Base-by-base conservation (phyloP, 2,113 vertebrate genomes). In the Alethe castanea region DNA sequence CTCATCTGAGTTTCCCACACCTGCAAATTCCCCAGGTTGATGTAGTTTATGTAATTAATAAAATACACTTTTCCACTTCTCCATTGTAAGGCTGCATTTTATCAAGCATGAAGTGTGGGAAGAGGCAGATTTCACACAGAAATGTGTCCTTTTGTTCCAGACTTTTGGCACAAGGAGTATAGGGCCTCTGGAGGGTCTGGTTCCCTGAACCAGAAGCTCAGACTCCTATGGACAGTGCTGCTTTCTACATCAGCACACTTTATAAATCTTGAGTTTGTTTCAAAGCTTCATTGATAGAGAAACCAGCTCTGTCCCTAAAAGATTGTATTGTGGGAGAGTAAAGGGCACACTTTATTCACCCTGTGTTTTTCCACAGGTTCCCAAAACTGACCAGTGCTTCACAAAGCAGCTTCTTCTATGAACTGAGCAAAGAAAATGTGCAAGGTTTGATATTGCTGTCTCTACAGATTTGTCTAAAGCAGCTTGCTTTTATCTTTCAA, bases 171-270 rank as follows among this genome's bases (percentile, higher is more conserved):
- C 9, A 18, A 87, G 29, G 35, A 1, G 0, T 19, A 80, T 42
- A 71, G 22, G 87, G 88, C 60, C 89, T 95, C 86, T 92, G 79
- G 82, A 78, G 78, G 38, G 53, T 61, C 94, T 88, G 8, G 5
- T 56, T 96, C 91, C 84, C 59, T 70, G 47, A 96, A 74, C 70
- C 83, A 96, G 90, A 88, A 95, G 83, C 81, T 90, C 92, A 90
- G 76, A 66, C 38, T 77, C 35, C 74, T 74, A 48, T 65, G 84
- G 84, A 86, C 70, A 87, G 57, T 5, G 14, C 36, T 87, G 67
- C 81, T 90, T 90, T 92, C 40, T 54, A 42, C 54, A 83, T 62
- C 74, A 80, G 24, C 33, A 29, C 47, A 20, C 26, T 89, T 86
- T 77, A 82, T 78, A 88, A 93, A 88, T 29, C 42, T 31, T 64